Conservation (phyloP, 2,888 invertebrate species). For the Ochropleura leucogaster region DNA sequence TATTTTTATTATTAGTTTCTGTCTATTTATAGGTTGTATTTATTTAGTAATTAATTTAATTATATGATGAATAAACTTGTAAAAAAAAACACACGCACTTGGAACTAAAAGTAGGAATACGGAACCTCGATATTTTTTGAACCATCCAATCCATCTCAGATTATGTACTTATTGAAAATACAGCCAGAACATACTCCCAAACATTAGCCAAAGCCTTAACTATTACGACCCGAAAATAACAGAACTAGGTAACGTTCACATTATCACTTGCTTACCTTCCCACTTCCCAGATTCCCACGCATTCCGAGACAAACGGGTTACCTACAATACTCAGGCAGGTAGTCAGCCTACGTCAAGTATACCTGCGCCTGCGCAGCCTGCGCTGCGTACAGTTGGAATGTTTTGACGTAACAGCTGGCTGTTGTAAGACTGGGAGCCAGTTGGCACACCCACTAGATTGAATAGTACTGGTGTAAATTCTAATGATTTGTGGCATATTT, state of each 20-base stretch:
- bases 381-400: conserved; percentile 52
- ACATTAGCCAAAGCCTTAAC: neutral
- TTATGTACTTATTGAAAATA: neutral
- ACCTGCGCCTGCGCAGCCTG: conserved; percentile 43
- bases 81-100: too few relatives aligned
- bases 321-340: conserved; percentile 49
- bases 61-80: too few relatives aligned
- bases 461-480: conserved; percentile 43
- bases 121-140: too few relatives aligned
- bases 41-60: too few relatives aligned
- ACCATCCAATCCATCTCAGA: neutral
- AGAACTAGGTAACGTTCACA: conserved; percentile 6
- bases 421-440: conserved; percentile 57
- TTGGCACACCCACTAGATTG: conserved; percentile 57
- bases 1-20: too few relatives aligned
- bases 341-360: too few relatives aligned
- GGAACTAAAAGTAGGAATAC: neutral
- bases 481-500: conserved; percentile 57
- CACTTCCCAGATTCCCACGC: conserved; percentile 60
- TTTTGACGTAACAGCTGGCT: conserved; percentile 61
- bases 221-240: conserved; percentile 6
- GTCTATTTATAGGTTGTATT: too few relatives aligned
- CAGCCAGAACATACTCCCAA: neutral
- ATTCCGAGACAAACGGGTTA: conserved; percentile 53
- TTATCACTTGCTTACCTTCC: conserved; percentile 53